Evolutionary conservation across 2,113 vertebrate genomes (phyloP), one percentile per base, ranked within the genome.

Genomic region (Deroptyus accipitrinus): DNA sequence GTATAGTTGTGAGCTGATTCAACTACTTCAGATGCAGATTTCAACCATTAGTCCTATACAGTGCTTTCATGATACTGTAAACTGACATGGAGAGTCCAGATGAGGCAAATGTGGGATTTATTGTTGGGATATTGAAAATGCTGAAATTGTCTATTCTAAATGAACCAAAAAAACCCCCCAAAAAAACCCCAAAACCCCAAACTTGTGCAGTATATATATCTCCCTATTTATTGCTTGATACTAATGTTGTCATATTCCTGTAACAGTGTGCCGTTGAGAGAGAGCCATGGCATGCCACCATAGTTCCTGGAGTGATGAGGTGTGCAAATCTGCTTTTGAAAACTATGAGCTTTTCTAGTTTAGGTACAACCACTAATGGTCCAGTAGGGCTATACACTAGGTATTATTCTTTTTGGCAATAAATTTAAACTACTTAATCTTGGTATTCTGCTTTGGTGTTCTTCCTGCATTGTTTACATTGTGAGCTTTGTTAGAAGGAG

Each of bases 211-310:
- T 11, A 13, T 11, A 31, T 39, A 0, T 61, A 31, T 17, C 7
- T 44, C 17, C 20, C 25, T 54, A 5, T 27, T 28, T 54, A 6
- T 27, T 28, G 17, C 0, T 1, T 42, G 62, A 51, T 5, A 39
- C 1, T 27, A 62, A 1, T 8, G 3, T 35, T 2, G 19, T 28
- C 59, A 19, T 2, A 2, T 28, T 17, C 17, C 42, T 82, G 10
- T 17, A 68, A 11, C 48, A 48, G 17, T 17, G 11, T 72, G 39
- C 24, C 20, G 11, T 11, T 68, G 35, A 64, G 27, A 35, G 12
- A 39, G 11, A 66, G 0, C 7, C 23, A 17, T 18, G 14, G 7
- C 17, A 17, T 46, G 14, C 4, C 37, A n/a, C 22, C 3, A 5
- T 42, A 24, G 7, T 64, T 80, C 86, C 48, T 83, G 63, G 6